Conservation (phyloP, 2,113 vertebrate genomes). For the Copsychus sechellarum region DNA sequence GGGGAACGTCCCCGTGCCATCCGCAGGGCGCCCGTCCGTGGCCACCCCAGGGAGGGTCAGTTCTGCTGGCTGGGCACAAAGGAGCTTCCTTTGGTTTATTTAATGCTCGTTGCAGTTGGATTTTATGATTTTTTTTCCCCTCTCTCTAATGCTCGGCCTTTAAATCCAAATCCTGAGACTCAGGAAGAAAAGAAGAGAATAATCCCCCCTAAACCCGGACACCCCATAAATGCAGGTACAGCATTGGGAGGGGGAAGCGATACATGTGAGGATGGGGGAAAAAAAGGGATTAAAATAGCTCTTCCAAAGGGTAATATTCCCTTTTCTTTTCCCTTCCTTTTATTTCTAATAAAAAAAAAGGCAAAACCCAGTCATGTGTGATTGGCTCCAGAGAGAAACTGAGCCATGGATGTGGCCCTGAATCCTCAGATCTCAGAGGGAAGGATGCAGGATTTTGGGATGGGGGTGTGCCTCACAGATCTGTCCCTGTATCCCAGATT, state of each 20-base stretch:
- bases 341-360: neutral
- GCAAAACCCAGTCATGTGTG: neutral
- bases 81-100: neutral
- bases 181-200: neutral
- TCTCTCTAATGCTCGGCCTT: neutral
- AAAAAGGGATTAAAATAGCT: neutral
- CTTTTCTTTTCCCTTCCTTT: neutral
- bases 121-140: neutral
- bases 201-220: constrained; percentile 28
- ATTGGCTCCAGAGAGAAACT: neutral
- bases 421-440: neutral
- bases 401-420: neutral
- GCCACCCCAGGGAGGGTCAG: neutral
- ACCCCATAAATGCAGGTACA: constrained; percentile 48
- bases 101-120: neutral
- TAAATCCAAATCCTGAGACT: constrained; percentile 17
- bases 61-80: neutral
- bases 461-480: rapidly evolving
- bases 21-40: neutral
- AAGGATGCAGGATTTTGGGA: neutral
- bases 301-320: neutral
- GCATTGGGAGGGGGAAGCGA: neutral
- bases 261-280: neutral
- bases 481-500: neutral
- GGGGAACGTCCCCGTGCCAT: neutral